These are phyloP conservation scores for Argentina silus DNA, from an alignment of 2,797 vertebrate species.

Conservation along the genomic window DNA sequence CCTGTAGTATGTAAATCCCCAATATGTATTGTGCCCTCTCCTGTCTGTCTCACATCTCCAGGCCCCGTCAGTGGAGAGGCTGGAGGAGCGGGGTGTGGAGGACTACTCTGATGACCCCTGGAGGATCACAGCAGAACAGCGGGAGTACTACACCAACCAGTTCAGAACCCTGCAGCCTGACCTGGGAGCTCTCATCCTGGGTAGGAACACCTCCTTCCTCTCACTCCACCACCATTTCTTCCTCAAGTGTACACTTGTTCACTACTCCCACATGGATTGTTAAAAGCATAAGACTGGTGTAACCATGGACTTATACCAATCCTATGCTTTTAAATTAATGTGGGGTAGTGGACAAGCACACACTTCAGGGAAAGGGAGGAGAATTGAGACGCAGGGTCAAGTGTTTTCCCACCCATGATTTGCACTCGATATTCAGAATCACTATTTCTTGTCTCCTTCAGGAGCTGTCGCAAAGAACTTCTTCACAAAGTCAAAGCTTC, in stretches of 20 bases:
- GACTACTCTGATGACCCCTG: conserved; percentile 89
- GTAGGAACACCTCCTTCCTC: conserved; percentile 61
- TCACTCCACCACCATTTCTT: too few species aligned
- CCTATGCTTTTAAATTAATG: too few species aligned
- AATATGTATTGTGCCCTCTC: too few species aligned
- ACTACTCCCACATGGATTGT: too few species aligned
- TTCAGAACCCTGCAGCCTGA: conserved; percentile 92
- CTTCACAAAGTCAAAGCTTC: conserved; percentile 97
- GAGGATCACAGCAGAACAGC: conserved; percentile 96
- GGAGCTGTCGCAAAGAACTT: conserved; percentile 94
- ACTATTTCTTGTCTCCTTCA: conserved; percentile 55
- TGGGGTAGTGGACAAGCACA: neutral
- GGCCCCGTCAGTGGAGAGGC: conserved; percentile 82
- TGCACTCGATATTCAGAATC: neutral
- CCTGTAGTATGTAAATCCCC: too few species aligned
- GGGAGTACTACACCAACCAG: conserved; percentile 94
- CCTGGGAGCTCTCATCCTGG: conserved; percentile 88
- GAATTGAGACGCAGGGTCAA: too few species aligned
- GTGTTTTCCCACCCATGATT: neutral
- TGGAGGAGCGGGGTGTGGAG: conserved; percentile 73
- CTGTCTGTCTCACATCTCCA: conserved; percentile 42
- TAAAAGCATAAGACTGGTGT: neutral
- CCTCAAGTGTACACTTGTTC: too few species aligned
- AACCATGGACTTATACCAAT: neutral
- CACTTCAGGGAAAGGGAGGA: too few species aligned